Conservation (phyloP, 2,797 vertebrate genomes). For the Graptemys geographica region DNA sequence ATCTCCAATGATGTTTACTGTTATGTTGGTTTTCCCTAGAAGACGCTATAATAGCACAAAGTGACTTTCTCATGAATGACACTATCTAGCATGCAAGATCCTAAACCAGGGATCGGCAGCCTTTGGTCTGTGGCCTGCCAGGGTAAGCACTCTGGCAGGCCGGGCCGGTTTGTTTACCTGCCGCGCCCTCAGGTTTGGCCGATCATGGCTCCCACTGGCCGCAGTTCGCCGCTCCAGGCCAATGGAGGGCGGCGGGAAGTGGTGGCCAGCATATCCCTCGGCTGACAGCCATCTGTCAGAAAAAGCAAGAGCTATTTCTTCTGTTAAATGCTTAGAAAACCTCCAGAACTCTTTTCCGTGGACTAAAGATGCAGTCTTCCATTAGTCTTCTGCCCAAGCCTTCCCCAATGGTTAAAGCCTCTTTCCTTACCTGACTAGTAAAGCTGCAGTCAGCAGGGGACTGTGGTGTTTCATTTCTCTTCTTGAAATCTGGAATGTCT, state of each 20-base stretch:
- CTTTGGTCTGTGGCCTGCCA: too few species aligned
- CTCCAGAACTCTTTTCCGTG: neutral
- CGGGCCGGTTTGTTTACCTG: too few species aligned
- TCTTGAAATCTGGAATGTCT: neutral
- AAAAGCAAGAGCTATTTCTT: neutral
- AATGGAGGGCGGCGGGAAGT: too few species aligned
- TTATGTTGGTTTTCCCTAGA: neutral
- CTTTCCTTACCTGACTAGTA: neutral
- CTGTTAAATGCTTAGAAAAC: neutral
- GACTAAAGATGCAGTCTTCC: neutral
- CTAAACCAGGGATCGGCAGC: neutral
- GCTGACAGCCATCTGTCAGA: neutral
- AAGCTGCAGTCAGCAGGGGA: neutral
- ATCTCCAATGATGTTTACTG: neutral
- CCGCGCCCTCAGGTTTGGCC: too few species aligned
- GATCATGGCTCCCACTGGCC: too few species aligned
- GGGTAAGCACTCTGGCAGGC: too few species aligned
- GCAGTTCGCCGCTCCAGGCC: too few species aligned
- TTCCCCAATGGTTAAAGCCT: neutral
- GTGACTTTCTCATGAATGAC: neutral
- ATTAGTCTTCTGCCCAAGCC: neutral
- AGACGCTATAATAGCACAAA: too few species aligned
- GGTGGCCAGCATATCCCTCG: too few species aligned
- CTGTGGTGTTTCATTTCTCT: neutral
- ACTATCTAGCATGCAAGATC: neutral